Base-by-base conservation (phyloP, 2,797 vertebrate species). In the Xiphorhynchus erythropygius region DNA sequence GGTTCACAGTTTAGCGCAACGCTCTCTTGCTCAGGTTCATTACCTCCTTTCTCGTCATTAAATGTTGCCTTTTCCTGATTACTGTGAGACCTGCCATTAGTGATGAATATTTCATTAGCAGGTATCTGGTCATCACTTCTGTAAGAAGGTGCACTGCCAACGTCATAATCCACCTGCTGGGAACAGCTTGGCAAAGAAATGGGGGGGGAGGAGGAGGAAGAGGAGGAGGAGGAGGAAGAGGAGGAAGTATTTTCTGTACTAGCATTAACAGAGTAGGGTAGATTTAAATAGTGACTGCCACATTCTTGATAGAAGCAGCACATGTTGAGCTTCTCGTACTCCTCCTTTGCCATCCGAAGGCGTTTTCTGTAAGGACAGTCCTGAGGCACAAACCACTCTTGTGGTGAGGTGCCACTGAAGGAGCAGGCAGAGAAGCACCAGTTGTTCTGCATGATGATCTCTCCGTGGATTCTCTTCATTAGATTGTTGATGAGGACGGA, bases 401-500 rank as follows among this genome's bases (percentile, higher is more conserved):
- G 98, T 15, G 98, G 95, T 0, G 98, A 94, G 52, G 97, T 3
- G 53, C 97, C 96, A 1, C 90, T 60, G 50, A 98, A 97, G 22
- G 98, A 97, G 79, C 98, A 98, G 85, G 98, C 77, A 0, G 99
- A 98, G 84, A 99, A 99, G 90, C 99, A 99, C 99, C 99, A 99
- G 96, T 99, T 99, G 95, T 98, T 99, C 98, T 99, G 99, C 97
- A 99, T 98, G 90, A 99, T 97, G 87, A 99, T 99, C 93, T 99
- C 99, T 2, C 99, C 98, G 0, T 99, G 98, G 94, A 99, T 98
- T 82, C 99, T 98, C 24, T 99, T 99, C 93, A 99, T 99, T 57
- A 99, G 98, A 82, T 99, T 99, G 97, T 99, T 99, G 41, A 99
- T 99, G 14, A 99, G 99, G 84, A 99, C 99, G 0, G 99, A 99